A percentile compares a stretch with the other conserved stretches of the same genome.
These are phyloP conservation scores for Helogale parvula DNA, from an alignment of 2,113 vertebrate species.

Conservation along the genomic window DNA sequence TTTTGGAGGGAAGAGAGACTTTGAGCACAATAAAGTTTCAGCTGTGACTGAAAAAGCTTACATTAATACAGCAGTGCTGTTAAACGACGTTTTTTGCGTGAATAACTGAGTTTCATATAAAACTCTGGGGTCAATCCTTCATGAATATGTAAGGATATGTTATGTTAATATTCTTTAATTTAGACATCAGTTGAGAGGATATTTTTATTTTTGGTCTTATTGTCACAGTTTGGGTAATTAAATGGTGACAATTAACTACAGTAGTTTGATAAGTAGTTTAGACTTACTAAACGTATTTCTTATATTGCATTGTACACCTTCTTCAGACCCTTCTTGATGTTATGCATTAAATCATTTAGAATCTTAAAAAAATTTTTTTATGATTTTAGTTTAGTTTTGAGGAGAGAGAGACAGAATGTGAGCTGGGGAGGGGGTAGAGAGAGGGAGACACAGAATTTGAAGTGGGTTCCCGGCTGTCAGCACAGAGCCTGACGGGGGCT, in stretches of 20 bases:
- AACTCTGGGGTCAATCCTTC: neutral
- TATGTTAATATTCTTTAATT: slow-evolving; percentile 13
- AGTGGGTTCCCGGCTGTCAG: too few species aligned
- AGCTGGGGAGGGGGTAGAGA: too few species aligned
- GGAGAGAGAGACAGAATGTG: too few species aligned
- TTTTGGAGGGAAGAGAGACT: neutral
- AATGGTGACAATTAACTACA: neutral
- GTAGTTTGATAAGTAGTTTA: neutral
- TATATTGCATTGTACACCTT: neutral
- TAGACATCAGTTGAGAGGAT: slow-evolving; percentile 5
- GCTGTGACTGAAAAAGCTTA: neutral
- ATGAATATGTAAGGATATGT: neutral
- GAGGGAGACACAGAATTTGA: too few species aligned
- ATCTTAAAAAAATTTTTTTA: too few species aligned
- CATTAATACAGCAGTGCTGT: neutral
- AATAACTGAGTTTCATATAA: neutral
- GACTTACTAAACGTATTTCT: neutral
- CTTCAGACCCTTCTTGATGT: neutral
- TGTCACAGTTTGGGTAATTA: neutral
- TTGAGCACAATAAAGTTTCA: neutral
- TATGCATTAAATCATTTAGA: neutral
- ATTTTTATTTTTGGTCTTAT: slow-evolving; percentile 23
- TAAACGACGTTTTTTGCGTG: neutral
- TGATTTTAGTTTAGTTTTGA: too few species aligned
- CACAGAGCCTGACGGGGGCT: too few species aligned